Evolutionary conservation across 2,888 invertebrate genomes (phyloP).

Genomic region (Dromius quadrimaculatus): DNA sequence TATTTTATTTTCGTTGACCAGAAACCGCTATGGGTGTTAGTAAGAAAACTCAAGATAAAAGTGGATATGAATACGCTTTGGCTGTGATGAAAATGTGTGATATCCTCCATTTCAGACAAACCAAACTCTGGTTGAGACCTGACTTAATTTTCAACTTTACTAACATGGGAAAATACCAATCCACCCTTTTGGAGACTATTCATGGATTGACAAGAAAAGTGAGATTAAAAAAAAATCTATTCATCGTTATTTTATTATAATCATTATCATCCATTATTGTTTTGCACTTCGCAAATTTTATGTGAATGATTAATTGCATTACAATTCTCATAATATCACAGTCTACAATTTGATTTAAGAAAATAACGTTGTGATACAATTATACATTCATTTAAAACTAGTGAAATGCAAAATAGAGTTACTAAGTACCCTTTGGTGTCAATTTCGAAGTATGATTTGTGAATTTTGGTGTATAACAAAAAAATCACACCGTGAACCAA

Average conservation of each 20-base stretch:
- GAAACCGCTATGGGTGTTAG: conserved; percentile 93
- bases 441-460: too few relatives aligned
- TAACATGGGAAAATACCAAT: conserved; percentile 80
- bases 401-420: too few relatives aligned
- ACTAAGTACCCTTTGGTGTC: too few relatives aligned
- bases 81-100: conserved; percentile 93
- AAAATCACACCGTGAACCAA: too few relatives aligned
- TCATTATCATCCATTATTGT: conserved; percentile 9
- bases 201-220: conserved; percentile 85
- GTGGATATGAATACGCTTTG: conserved; percentile 87
- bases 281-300: too few relatives aligned
- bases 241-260: not conserved
- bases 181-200: conserved; percentile 80
- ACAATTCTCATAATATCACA: too few relatives aligned
- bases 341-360: too few relatives aligned
- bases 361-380: too few relatives aligned
- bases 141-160: conserved; percentile 83
- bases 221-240: conserved; percentile 36
- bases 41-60: conserved; percentile 83
- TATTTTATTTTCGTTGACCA: conserved; percentile 89
- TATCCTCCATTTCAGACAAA: conserved; percentile 85
- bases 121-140: conserved; percentile 82
- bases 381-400: too few relatives aligned
- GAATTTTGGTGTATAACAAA: too few relatives aligned
- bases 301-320: too few relatives aligned